Evolutionary conservation across 2,888 invertebrate genomes (phyloP), one percentile per base, ranked within the genome.

Genomic region (Yponomeuta malinellus): DNA sequence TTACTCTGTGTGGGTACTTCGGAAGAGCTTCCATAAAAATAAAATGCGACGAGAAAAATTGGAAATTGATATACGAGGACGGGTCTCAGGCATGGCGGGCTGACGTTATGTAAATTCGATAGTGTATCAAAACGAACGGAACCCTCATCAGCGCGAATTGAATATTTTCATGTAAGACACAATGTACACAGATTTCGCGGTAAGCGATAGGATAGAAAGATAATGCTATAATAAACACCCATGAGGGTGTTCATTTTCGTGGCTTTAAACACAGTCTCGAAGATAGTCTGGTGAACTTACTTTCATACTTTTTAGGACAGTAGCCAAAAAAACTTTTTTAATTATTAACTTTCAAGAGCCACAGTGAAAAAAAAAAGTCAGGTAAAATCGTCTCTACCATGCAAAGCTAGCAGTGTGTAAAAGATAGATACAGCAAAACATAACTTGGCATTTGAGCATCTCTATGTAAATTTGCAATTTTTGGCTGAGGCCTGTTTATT

Each of bases 41-140:
- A 59, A 59, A 59, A 59, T 59, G 52, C 52, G 52, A 59, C 52
- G 52, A 12, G 52, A 59, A 59, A 78, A 77, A 78, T 74, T 72
- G 73, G 73, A 75, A 81, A 78, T 78, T 77, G 80, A 80, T 81
- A 81, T 66, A 66, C 78, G 75, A 71, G 75, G 70, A 73, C 75
- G 76, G 76, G 77, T 76, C 75, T 75, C 75, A 74, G 73, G 74
- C 74, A 76, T 76, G 78, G 76, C 73, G 69, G 69, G 74, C 70
- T 71, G 72, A 74, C 72, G 73, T 75, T 75, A 74, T 74, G 75
- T 71, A 71, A 71, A 71, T 71, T 71, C 69, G 68, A 68, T 69
- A 64, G 67, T 71, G 71, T 72, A 70, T 70, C 64, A 29, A 63
- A 48, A 68, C 64, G 64, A 48, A 68, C 48, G 33, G 70, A 72